phyloP scores from a whole-genome alignment of 2,113 vertebrate genomes.

The Lepisosteus osseus region DNA sequence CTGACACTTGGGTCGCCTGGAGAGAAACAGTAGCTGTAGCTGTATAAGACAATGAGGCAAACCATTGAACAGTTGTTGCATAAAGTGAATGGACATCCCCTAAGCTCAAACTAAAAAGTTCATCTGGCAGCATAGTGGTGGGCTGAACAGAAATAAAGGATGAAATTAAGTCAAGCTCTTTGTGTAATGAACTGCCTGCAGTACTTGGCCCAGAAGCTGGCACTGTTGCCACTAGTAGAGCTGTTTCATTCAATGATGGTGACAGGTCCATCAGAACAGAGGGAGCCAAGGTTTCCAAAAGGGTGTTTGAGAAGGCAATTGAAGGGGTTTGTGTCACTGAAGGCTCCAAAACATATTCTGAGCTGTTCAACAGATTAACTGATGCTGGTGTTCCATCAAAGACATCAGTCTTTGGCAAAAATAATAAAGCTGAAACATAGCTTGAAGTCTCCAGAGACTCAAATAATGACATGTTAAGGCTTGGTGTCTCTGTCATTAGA shows the following conservation, averaged over 20 bases:
- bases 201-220: no score
- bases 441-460: background rate
- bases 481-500: conserved; percentile 23
- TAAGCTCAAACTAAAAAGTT: conserved; percentile 9
- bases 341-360: conserved; percentile 45
- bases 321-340: conserved; percentile 42
- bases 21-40: conserved; percentile 8
- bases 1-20: background rate
- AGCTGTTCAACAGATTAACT: conserved; percentile 25
- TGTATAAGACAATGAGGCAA: conserved; percentile 21
- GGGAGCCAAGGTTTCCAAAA: conserved; percentile 26
- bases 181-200: conserved; percentile 34
- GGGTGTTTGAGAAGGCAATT: conserved; percentile 34
- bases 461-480: conserved; percentile 15
- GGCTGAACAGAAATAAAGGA: conserved; percentile 30
- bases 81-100: conserved; percentile 28
- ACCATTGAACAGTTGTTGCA: conserved; percentile 52
- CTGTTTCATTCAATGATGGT: conserved; percentile 2
- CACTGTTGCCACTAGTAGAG: conserved; percentile 39
- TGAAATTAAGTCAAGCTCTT: conserved; percentile 34
- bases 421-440: background rate
- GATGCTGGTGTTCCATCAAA: background rate
- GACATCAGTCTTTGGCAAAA: background rate
- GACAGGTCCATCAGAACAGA: conserved; percentile 43
- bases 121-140: conserved; percentile 37